Evolutionary conservation across 2,888 invertebrate species (phyloP).

Genomic region (Bembecia ichneumoniformis): DNA sequence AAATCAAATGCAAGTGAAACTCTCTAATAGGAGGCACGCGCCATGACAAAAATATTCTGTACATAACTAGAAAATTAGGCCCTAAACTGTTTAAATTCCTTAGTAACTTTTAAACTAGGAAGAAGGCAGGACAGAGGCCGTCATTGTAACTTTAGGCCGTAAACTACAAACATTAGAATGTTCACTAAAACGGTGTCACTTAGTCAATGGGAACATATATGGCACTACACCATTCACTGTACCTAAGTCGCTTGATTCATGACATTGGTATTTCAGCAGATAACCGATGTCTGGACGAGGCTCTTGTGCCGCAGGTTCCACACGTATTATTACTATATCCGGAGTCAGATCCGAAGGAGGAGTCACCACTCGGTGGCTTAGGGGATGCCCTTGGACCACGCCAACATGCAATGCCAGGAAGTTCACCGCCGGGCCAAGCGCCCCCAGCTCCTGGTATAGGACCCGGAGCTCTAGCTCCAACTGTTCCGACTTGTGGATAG

Average conservation of each 20-base stretch:
- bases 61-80: constrained; percentile 38
- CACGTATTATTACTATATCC: constrained; percentile 88
- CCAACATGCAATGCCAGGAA: constrained; percentile 73
- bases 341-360: constrained; percentile 87
- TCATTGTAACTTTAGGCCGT: constrained; percentile 44
- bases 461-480: constrained; percentile 66
- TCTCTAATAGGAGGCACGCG: not conserved
- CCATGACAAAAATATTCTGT: no score
- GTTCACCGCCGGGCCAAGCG: constrained; percentile 78
- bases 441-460: constrained; percentile 74
- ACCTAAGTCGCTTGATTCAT: constrained; percentile 37
- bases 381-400: constrained; percentile 67
- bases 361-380: constrained; percentile 79
- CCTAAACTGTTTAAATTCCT: constrained; percentile 26
- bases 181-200: constrained; percentile 8
- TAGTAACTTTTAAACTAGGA: constrained; percentile 4
- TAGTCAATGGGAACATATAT: constrained; percentile 21
- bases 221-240: constrained; percentile 28
- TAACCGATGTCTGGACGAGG: constrained; percentile 63
- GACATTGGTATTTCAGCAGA: constrained; percentile 68
- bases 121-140: constrained; percentile 57
- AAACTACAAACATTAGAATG: constrained; percentile 33
- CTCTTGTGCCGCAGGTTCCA: constrained; percentile 77
- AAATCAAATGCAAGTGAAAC: not conserved
- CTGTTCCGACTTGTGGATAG: constrained; percentile 80